phyloP scores from a whole-genome alignment of 2,888 invertebrate genomes.

The Heteropelma amictum region DNA sequence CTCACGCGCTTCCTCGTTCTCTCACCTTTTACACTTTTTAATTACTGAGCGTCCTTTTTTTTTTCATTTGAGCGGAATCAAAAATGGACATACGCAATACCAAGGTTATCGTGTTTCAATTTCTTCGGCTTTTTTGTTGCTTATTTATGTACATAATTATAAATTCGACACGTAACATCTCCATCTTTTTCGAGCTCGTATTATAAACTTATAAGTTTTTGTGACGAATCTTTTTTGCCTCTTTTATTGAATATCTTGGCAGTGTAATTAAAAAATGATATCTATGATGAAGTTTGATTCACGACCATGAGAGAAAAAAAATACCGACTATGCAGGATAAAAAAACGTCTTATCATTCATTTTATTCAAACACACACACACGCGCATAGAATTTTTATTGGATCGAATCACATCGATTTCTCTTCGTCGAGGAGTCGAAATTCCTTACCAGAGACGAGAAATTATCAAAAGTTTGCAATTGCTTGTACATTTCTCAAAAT shows the following conservation, averaged over 20 bases:
- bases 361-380: neutral
- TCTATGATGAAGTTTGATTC: conserved; percentile 10
- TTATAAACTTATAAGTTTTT: conserved; percentile 37
- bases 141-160: conserved; percentile 63
- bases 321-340: conserved; percentile 3
- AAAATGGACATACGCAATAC: conserved; percentile 28
- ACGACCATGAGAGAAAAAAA: neutral
- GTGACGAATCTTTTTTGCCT: neutral
- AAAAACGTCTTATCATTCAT: neutral
- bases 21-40: conserved; percentile 45
- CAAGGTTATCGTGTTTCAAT: conserved; percentile 17
- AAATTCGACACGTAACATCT: conserved; percentile 56
- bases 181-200: conserved; percentile 36
- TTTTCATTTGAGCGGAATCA: conserved; percentile 43
- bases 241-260: conserved; percentile 62
- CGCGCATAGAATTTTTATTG: conserved; percentile 19
- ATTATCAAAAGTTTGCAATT: no score
- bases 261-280: conserved; percentile 56
- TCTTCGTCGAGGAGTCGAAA: neutral
- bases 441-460: no score
- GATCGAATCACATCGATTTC: conserved; percentile 34
- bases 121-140: neutral
- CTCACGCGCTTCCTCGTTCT: conserved; percentile 28
- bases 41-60: conserved; percentile 42
- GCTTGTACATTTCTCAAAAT: no score